Evolutionary conservation across 2,797 vertebrate genomes (phyloP).

Genomic region (Austrolebias charrua): DNA sequence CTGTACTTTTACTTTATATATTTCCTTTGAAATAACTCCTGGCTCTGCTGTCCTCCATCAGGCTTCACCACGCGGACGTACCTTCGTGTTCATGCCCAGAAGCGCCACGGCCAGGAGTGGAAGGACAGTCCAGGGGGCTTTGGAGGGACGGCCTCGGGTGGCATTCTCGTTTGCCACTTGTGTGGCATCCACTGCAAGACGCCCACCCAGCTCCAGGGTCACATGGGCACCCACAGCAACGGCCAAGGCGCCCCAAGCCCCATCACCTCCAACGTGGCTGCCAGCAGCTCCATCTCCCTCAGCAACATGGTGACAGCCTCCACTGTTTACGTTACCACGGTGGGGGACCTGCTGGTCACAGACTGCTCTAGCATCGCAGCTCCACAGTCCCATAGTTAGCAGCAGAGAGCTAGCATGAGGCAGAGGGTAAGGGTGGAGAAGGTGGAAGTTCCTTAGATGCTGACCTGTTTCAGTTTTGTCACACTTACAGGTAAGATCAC

Average conservation of each 20-base stretch:
- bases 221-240: slow-evolving; percentile 87
- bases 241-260: slow-evolving; percentile 61
- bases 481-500: slow-evolving; percentile 37
- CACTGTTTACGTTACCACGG: slow-evolving; percentile 76
- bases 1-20: neutral
- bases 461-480: slow-evolving; percentile 49
- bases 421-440: slow-evolving; percentile 56
- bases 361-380: slow-evolving; percentile 83
- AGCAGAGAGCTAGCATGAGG: slow-evolving; percentile 47
- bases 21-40: neutral
- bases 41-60: slow-evolving; percentile 49
- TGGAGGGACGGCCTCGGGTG: slow-evolving; percentile 73
- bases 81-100: slow-evolving; percentile 91
- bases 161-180: slow-evolving; percentile 86
- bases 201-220: slow-evolving; percentile 90
- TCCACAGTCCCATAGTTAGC: slow-evolving; percentile 81
- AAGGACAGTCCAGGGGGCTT: slow-evolving; percentile 88
- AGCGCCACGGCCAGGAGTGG: slow-evolving; percentile 92
- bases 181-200: slow-evolving; percentile 94
- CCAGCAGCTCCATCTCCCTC: slow-evolving; percentile 75
- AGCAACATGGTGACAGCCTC: slow-evolving; percentile 79
- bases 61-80: slow-evolving; percentile 94
- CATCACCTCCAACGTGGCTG: slow-evolving; percentile 61
- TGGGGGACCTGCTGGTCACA: slow-evolving; percentile 81
- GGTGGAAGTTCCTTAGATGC: slow-evolving; percentile 57